Conservation (phyloP, 2,113 vertebrate genomes). For the Puma concolor region DNA sequence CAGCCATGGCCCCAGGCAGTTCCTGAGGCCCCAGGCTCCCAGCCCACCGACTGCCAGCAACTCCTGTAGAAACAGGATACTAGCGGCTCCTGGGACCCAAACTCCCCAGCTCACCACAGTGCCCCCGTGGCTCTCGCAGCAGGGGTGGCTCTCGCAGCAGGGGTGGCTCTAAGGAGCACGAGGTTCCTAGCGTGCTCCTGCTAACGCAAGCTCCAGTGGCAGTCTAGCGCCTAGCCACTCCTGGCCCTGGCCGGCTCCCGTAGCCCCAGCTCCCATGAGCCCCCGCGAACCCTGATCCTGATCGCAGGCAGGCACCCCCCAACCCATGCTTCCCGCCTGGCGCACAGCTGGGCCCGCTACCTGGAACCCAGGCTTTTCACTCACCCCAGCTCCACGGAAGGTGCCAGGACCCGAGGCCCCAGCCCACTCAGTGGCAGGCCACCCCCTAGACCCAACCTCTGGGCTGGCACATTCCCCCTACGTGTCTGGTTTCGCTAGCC, state of each 20-base stretch:
- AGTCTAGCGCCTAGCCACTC: neutral
- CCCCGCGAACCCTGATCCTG: neutral
- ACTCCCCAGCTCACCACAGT: neutral
- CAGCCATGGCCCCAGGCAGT: neutral
- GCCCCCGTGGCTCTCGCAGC: rapidly evolving
- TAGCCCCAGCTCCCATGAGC: neutral
- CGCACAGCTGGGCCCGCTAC: too few relatives aligned
- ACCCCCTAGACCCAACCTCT: neutral
- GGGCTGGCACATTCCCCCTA: too few relatives aligned
- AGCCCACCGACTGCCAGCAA: too few relatives aligned
- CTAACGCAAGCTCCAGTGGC: neutral
- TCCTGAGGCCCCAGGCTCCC: neutral
- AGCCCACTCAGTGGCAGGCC: too few relatives aligned
- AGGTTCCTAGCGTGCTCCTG: neutral
- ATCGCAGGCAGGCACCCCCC: neutral
- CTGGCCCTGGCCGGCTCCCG: neutral
- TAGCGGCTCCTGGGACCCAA: neutral
- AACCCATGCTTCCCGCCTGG: neutral
- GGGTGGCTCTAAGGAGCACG: neutral
- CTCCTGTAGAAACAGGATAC: neutral
- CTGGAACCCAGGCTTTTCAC: neutral
- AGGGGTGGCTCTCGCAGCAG: rapidly evolving
- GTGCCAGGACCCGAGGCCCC: neutral
- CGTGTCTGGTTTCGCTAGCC: neutral
- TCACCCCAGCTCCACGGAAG: too few relatives aligned